These are phyloP conservation scores for Lemur catta DNA, from an alignment of 2,797 vertebrate genomes.

Conservation along the genomic window DNA sequence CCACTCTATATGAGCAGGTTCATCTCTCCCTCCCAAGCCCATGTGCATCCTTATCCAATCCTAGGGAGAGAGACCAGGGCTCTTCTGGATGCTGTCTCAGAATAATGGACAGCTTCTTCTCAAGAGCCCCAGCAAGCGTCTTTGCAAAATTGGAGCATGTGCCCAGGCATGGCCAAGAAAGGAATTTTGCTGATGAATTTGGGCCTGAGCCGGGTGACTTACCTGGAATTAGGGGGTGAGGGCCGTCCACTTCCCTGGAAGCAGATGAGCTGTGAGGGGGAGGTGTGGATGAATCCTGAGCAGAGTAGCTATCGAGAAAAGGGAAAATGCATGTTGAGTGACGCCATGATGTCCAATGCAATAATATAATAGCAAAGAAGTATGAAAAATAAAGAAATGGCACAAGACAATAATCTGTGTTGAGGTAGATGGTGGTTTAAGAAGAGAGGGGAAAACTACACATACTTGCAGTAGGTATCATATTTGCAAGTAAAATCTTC, in stretches of 20 bases:
- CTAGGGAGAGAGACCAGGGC: not conserved
- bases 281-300: not conserved
- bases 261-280: fast-evolving
- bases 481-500: not conserved
- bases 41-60: not conserved
- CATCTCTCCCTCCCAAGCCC: not conserved
- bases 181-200: not conserved
- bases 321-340: fast-evolving
- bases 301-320: not conserved
- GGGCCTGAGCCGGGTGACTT: not conserved
- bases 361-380: no score
- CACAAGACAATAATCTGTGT: not conserved
- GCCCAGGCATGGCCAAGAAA: not conserved
- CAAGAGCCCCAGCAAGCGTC: not conserved
- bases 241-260: not conserved
- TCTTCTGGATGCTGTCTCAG: not conserved
- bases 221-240: not conserved
- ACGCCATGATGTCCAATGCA: fast-evolving
- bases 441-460: not conserved
- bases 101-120: not conserved
- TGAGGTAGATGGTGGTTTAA: not conserved
- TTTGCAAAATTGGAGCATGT: not conserved
- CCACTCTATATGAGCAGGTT: not conserved
- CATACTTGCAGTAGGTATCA: no score
- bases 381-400: not conserved